These are phyloP conservation scores for Machaerirhynchus nigripectus DNA, from an alignment of 2,113 vertebrate genomes.

Conservation along the genomic window DNA sequence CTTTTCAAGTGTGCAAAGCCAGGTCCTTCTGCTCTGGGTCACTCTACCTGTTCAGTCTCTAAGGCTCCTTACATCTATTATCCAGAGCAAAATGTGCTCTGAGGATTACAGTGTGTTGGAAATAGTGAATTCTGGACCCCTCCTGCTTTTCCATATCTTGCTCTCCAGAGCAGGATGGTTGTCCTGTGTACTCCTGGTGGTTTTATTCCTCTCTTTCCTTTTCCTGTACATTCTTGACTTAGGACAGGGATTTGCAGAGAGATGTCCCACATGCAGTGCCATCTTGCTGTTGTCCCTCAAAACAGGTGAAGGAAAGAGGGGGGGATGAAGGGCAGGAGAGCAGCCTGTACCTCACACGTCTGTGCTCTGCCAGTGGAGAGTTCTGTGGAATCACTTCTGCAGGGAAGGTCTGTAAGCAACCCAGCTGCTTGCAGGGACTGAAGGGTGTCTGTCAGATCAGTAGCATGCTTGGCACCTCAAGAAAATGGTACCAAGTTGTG, in stretches of 20 bases:
- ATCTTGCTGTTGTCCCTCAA: background rate
- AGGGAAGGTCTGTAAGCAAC: background rate
- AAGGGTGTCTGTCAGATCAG: background rate
- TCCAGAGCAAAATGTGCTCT: background rate
- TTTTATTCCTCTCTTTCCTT: background rate
- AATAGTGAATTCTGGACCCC: background rate
- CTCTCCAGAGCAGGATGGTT: background rate
- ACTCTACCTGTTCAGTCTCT: background rate
- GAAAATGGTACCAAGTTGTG: background rate
- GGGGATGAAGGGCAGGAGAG: background rate
- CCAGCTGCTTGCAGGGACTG: background rate
- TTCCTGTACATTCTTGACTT: background rate
- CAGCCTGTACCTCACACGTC: background rate
- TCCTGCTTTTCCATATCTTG: background rate
- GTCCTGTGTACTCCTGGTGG: background rate
- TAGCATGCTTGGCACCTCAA: background rate
- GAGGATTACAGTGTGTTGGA: background rate
- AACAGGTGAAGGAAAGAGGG: background rate
- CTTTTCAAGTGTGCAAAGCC: background rate
- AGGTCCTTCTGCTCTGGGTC: background rate
- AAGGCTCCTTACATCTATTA: background rate
- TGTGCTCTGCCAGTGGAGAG: background rate
- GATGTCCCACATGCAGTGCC: background rate
- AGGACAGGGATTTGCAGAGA: background rate
- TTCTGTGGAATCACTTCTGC: background rate